A percentile compares a stretch with the other conserved stretches of the same genome.
phyloP scores from a whole-genome alignment of 2,797 vertebrate genomes.

The Darevskia mixta region DNA sequence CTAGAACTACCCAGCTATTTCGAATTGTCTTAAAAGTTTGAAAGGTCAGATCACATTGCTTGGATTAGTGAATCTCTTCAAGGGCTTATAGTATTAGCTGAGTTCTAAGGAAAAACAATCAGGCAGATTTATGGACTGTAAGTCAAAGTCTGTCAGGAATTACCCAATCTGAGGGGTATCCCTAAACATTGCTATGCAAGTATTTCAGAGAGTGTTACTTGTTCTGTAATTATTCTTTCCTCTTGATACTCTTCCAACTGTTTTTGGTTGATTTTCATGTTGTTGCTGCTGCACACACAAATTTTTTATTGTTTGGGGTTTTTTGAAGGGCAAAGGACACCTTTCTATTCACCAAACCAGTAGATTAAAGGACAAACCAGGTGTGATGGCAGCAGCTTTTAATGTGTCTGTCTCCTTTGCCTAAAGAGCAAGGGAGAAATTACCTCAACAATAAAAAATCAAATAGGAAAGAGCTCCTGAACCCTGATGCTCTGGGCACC shows the following conservation, averaged over 20 bases:
- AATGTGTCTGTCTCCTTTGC: too few relatives aligned
- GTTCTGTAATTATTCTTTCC: not conserved
- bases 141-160: not conserved
- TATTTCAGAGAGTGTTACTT: not conserved
- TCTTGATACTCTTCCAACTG: not conserved
- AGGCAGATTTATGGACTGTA: not conserved
- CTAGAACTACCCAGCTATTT: constrained; percentile 2
- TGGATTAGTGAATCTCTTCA: constrained; percentile 22
- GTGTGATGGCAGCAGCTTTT: not conserved
- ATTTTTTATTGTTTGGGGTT: too few relatives aligned
- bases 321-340: not conserved
- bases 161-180: not conserved
- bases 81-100: constrained; percentile 25
- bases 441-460: not conserved
- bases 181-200: not conserved
- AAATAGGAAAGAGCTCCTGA: not conserved
- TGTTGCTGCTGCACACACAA: not conserved
- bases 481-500: not conserved
- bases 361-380: not conserved
- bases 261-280: not conserved
- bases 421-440: not conserved
- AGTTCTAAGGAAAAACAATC: not conserved
- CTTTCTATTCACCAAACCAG: not conserved
- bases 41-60: constrained; percentile 33
- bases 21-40: not conserved